Conservation (phyloP, 2,113 vertebrate species). For the Brienomyrus brachyistius region DNA sequence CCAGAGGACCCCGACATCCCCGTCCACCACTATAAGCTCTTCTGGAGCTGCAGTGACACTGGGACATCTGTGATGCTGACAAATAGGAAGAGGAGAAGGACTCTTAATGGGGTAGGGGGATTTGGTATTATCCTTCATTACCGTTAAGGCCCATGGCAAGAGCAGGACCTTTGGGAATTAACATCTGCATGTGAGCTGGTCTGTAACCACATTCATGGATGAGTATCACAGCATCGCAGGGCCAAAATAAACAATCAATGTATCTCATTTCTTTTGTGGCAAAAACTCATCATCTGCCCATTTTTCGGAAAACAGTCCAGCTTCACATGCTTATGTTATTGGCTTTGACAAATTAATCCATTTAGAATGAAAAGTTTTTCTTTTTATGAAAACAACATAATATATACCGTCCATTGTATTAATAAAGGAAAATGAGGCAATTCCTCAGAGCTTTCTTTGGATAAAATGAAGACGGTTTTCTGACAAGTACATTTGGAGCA, state of each 20-base stretch:
- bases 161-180: not conserved
- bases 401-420: conserved; percentile 21
- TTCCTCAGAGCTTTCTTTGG: conserved; percentile 24
- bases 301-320: conserved; percentile 25
- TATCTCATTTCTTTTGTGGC: conserved; percentile 32
- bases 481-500: conserved; percentile 3
- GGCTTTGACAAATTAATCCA: conserved; percentile 36
- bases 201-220: conserved; percentile 25
- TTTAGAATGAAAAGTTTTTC: conserved; percentile 29
- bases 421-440: conserved; percentile 27
- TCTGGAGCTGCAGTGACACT: conserved; percentile 80
- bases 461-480: conserved; percentile 18
- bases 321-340: conserved; percentile 36
- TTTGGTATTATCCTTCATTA: not conserved
- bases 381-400: conserved; percentile 30
- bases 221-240: conserved; percentile 14
- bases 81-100: conserved; percentile 87
- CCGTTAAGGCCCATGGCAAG: not conserved
- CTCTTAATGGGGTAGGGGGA: conserved; percentile 68
- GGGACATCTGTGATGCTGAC: conserved; percentile 72
- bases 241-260: conserved; percentile 27
- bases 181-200: conserved; percentile 12
- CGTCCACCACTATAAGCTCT: conserved; percentile 88
- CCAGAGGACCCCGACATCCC: conserved; percentile 81
- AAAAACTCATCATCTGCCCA: conserved; percentile 29